Conservation (phyloP, 2,797 vertebrate species). For the Odontamblyopus lacepedii region DNA sequence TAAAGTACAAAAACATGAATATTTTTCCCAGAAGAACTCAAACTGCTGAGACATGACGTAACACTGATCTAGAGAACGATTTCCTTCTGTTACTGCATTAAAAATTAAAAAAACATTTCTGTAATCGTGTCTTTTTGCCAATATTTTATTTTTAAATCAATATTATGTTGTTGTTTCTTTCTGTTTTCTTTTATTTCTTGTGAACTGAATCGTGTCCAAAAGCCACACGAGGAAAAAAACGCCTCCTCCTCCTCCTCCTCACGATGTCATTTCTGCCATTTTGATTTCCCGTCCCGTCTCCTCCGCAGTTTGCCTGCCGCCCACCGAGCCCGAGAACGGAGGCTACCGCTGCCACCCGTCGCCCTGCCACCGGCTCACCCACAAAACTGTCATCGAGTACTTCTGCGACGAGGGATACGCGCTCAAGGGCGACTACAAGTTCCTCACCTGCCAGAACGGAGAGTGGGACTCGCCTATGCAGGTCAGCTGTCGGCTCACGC, state of each 20-base stretch:
- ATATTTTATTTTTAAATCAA: neutral
- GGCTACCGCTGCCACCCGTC: constrained; percentile 94
- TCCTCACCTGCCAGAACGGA: constrained; percentile 94
- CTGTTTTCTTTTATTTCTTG: too few relatives aligned
- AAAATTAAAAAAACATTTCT: too few relatives aligned
- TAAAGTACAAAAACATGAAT: too few relatives aligned
- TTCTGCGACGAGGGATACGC: constrained; percentile 93
- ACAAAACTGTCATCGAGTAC: constrained; percentile 95
- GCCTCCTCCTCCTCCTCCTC: too few relatives aligned
- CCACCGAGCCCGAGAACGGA: constrained; percentile 93
- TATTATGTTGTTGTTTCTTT: too few relatives aligned
- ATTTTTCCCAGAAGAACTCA: too few relatives aligned
- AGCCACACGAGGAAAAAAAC: too few relatives aligned
- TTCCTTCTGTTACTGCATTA: neutral
- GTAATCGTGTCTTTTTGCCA: too few relatives aligned
- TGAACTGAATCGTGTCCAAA: too few relatives aligned
- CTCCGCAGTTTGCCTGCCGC: constrained; percentile 86
- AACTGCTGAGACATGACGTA: too few relatives aligned
- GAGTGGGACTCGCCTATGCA: constrained; percentile 94
- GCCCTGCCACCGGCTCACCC: constrained; percentile 87
- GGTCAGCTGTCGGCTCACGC: constrained; percentile 91
- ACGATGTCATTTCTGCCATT: neutral
- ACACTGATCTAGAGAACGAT: neutral
- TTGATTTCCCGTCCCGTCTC: constrained; percentile 1
- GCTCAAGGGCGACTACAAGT: constrained; percentile 95